A percentile compares a stretch with the other conserved stretches of the same genome.
These are phyloP conservation scores for Ceramica pisi DNA, from an alignment of 2,888 invertebrate genomes.

Conservation along the genomic window DNA sequence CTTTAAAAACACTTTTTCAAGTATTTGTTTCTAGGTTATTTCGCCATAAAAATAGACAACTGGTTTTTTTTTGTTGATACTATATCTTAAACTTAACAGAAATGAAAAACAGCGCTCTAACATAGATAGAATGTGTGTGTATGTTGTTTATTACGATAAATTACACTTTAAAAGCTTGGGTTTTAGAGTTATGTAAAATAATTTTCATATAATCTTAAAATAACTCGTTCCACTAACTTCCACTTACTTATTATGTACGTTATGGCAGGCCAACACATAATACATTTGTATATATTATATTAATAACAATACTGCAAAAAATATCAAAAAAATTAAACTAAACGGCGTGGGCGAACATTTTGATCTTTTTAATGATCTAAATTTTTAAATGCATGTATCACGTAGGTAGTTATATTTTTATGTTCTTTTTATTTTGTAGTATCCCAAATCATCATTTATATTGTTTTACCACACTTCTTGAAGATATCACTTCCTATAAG, in stretches of 20 bases:
- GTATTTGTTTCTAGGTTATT: background rate
- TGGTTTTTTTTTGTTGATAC: background rate
- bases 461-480: background rate
- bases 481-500: background rate
- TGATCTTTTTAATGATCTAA: background rate
- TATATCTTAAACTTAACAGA: background rate
- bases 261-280: slow-evolving; percentile 25
- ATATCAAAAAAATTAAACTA: slow-evolving; percentile 4
- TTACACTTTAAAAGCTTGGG: slow-evolving; percentile 13
- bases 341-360: slow-evolving; percentile 62
- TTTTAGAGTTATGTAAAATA: slow-evolving; percentile 21
- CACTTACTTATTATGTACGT: slow-evolving; percentile 31
- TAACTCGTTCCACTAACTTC: slow-evolving; percentile 46
- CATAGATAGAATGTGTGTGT: slow-evolving; percentile 1
- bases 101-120: slow-evolving; percentile 5
- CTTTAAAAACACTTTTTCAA: background rate
- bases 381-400: background rate
- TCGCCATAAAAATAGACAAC: background rate
- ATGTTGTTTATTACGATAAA: slow-evolving; percentile 22
- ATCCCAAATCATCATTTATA: background rate
- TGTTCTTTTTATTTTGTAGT: background rate
- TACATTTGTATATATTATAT: slow-evolving; percentile 25
- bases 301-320: slow-evolving; percentile 19
- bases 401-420: background rate
- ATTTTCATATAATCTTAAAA: slow-evolving; percentile 24